These are phyloP conservation scores for Stigmatopora nigra DNA, from an alignment of 2,113 vertebrate species.

Conservation along the genomic window DNA sequence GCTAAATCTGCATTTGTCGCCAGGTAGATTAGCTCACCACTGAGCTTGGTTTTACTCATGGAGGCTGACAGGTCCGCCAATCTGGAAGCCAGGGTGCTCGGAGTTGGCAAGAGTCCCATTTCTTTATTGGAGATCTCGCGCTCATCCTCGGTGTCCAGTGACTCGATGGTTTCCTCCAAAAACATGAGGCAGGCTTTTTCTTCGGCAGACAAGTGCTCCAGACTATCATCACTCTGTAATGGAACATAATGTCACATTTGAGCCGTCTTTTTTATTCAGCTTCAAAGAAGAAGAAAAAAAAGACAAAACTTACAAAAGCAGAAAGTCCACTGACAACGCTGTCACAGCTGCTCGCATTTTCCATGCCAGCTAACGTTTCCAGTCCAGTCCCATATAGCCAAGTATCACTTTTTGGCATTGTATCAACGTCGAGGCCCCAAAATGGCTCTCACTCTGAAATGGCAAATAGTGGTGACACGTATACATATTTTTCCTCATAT, in stretches of 20 bases:
- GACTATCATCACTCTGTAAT: conserved; percentile 76
- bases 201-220: conserved; percentile 84
- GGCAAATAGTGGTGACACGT: background rate
- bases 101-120: conserved; percentile 37
- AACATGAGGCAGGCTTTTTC: conserved; percentile 90
- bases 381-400: conserved; percentile 70
- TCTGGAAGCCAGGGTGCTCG: conserved; percentile 45
- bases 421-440: conserved; percentile 2
- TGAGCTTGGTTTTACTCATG: conserved; percentile 42
- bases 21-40: conserved; percentile 42
- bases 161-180: conserved; percentile 89
- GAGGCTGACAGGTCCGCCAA: conserved; percentile 52
- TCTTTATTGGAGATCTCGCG: conserved; percentile 75
- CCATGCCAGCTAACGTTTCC: conserved; percentile 57
- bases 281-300: background rate
- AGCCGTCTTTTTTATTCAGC: background rate
- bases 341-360: conserved; percentile 76
- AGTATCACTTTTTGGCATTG: conserved; percentile 80
- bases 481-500: background rate
- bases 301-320: conserved; percentile 71
- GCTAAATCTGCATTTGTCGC: conserved; percentile 8
- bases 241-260: background rate
- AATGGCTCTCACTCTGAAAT: background rate
- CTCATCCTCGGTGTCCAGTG: conserved; percentile 80
- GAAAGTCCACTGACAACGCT: conserved; percentile 77